These are phyloP conservation scores for Glareola pratincola DNA, from an alignment of 2,113 vertebrate species.

Conservation along the genomic window DNA sequence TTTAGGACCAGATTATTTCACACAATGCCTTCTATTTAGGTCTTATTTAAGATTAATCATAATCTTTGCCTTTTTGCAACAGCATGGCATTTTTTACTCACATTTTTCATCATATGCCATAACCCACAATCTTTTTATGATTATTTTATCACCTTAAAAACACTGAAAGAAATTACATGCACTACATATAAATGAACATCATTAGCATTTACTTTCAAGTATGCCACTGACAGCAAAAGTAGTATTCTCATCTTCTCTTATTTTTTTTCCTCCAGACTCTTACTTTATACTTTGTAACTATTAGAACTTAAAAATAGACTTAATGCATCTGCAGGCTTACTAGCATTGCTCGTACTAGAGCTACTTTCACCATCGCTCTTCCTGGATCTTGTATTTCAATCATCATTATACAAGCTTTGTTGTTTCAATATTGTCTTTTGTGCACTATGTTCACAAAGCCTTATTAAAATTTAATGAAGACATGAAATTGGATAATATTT, in stretches of 20 bases:
- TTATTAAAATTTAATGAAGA: slow-evolving; percentile 67
- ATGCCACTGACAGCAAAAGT: neutral
- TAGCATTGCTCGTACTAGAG: neutral
- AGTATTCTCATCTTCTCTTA: neutral
- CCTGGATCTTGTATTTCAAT: slow-evolving; percentile 32
- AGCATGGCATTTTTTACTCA: neutral
- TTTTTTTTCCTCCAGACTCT: neutral
- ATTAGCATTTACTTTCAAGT: slow-evolving; percentile 31
- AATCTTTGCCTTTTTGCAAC: neutral
- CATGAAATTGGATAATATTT: slow-evolving; percentile 52
- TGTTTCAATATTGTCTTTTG: slow-evolving; percentile 52
- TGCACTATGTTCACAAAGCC: neutral
- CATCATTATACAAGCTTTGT: slow-evolving; percentile 49
- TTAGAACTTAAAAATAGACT: neutral
- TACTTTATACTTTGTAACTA: neutral
- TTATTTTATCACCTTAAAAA: slow-evolving; percentile 35
- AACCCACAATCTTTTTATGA: slow-evolving; percentile 3
- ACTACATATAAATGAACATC: neutral
- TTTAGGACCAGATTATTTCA: neutral
- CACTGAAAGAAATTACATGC: neutral
- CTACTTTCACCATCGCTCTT: neutral
- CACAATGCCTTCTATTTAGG: neutral
- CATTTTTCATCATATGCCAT: neutral
- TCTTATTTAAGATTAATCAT: neutral
- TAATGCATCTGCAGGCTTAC: neutral